These are phyloP conservation scores for Drosophila prolongata DNA, from an alignment of 2,888 invertebrate genomes.

Conservation along the genomic window DNA sequence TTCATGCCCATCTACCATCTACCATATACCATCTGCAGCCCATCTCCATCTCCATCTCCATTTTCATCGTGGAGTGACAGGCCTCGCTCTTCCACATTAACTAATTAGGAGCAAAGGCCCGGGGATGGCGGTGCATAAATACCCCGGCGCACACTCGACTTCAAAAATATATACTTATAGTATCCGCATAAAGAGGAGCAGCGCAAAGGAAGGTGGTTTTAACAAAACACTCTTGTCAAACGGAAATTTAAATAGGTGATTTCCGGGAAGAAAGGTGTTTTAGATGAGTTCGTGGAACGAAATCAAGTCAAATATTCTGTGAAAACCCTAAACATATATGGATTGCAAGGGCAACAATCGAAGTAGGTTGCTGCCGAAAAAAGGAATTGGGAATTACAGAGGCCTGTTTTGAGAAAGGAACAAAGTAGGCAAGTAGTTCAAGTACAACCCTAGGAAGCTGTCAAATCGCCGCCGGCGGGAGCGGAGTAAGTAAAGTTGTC, in stretches of 20 bases:
- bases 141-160: neutral
- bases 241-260: slow-evolving; percentile 27
- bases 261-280: slow-evolving; percentile 8
- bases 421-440: neutral
- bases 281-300: neutral
- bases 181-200: slow-evolving; percentile 4
- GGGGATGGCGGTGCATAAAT: slow-evolving; percentile 15
- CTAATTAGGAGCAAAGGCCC: slow-evolving; percentile 63
- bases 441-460: neutral
- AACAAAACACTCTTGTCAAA: slow-evolving; percentile 25
- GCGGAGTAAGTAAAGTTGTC: neutral
- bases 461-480: slow-evolving; percentile 1
- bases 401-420: neutral
- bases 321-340: no score
- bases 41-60: neutral
- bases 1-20: neutral
- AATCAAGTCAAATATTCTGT: neutral
- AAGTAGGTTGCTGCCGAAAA: neutral
- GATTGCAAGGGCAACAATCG: neutral
- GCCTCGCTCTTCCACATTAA: slow-evolving; percentile 64
- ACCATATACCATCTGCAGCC: neutral
- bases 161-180: slow-evolving; percentile 2
- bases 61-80: slow-evolving; percentile 46
- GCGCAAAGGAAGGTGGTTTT: slow-evolving; percentile 17
- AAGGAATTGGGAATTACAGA: no score